Conservation (phyloP, 2,113 vertebrate species). For the Paracanthobrama guichenoti region DNA sequence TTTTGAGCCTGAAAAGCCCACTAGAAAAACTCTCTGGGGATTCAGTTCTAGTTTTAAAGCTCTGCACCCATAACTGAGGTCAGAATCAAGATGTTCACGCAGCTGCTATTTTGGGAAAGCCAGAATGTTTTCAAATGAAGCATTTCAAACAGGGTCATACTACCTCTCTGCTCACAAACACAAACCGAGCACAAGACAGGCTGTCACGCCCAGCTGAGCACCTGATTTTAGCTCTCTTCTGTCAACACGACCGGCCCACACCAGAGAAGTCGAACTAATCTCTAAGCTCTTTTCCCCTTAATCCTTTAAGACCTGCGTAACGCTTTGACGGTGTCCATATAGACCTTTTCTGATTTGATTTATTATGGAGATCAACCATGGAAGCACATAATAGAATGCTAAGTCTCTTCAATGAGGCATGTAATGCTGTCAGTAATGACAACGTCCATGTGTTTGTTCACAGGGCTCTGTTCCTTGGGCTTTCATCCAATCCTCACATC, state of each 20-base stretch:
- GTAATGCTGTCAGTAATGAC: slow-evolving; percentile 4
- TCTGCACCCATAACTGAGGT: slow-evolving; percentile 3
- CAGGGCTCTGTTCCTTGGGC: slow-evolving; percentile 85
- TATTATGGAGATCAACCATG: slow-evolving; percentile 38
- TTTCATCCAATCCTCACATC: slow-evolving; percentile 88
- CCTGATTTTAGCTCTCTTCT: slow-evolving; percentile 33
- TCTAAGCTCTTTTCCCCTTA: slow-evolving; percentile 66
- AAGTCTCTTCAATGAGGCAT: background rate
- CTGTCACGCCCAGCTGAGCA: slow-evolving; percentile 31
- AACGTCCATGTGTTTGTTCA: slow-evolving; percentile 38
- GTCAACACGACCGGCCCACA: slow-evolving; percentile 37
- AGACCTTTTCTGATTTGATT: slow-evolving; percentile 34
- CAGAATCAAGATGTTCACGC: slow-evolving; percentile 14
- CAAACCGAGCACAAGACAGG: background rate
- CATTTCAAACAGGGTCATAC: slow-evolving; percentile 31
- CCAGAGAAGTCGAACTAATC: slow-evolving; percentile 45
- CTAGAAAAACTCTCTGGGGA: background rate
- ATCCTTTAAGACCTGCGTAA: slow-evolving; percentile 61
- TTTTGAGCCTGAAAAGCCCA: background rate
- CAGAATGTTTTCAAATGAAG: slow-evolving; percentile 27
- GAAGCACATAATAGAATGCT: background rate
- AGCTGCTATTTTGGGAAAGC: slow-evolving; percentile 34
- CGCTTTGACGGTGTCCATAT: slow-evolving; percentile 14
- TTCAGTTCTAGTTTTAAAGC: slow-evolving; percentile 23
- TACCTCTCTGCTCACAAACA: background rate